Evolutionary conservation across 1,140 invertebrate species (phyloP).

Genomic region (Grapholita molesta): DNA sequence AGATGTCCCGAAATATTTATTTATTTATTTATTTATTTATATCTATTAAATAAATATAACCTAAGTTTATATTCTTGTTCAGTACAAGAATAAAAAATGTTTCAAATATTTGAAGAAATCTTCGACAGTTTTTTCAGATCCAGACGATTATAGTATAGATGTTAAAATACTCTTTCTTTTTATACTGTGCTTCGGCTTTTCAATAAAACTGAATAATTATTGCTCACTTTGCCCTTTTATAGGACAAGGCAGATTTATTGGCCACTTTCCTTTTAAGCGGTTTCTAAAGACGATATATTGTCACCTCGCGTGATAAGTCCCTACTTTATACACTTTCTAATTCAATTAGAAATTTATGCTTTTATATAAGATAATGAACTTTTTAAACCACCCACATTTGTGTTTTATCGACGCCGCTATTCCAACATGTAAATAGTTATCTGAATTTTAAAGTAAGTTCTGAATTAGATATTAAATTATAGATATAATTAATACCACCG

Average conservation of each 20-base stretch:
- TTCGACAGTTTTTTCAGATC: too few species aligned
- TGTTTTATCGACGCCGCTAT: not conserved
- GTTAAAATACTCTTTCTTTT: not conserved
- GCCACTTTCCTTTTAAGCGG: not conserved
- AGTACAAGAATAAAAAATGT: too few species aligned
- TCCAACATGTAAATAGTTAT: not conserved
- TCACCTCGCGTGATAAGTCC: not conserved
- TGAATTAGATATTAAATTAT: too few species aligned
- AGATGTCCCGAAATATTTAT: too few species aligned
- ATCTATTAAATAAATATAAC: too few species aligned
- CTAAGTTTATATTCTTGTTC: too few species aligned
- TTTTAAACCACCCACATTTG: not conserved
- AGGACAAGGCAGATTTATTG: not conserved
- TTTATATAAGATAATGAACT: not conserved
- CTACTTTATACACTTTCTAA: slow-evolving; percentile 7
- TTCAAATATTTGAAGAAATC: too few species aligned
- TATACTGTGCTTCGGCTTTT: not conserved
- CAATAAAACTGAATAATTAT: not conserved
- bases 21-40: too few species aligned
- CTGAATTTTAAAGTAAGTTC: not conserved
- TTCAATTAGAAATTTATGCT: not conserved
- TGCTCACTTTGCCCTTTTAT: slow-evolving; percentile 4
- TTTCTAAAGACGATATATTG: slow-evolving; percentile 15
- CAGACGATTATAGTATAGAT: not conserved
- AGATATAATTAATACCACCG: too few species aligned